These are phyloP conservation scores for Tricholaema leucomelas DNA, from an alignment of 2,113 vertebrate species.

Conservation along the genomic window DNA sequence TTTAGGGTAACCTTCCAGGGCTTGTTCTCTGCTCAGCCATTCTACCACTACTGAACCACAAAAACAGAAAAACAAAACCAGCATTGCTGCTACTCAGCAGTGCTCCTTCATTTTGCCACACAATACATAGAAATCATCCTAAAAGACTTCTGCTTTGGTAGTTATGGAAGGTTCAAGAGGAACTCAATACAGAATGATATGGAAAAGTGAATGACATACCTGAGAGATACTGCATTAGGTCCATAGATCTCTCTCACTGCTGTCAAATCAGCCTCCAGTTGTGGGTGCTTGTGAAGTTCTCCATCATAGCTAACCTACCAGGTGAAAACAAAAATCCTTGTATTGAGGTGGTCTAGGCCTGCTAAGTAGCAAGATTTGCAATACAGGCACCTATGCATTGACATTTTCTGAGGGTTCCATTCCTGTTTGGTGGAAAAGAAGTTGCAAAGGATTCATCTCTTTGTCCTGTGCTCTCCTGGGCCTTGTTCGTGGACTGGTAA, in stretches of 20 bases:
- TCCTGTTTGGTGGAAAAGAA: background rate
- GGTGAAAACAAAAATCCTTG: background rate
- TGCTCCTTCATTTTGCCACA: background rate
- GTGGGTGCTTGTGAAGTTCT: slow-evolving; percentile 89
- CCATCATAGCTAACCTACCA: slow-evolving; percentile 87
- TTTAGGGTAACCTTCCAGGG: background rate
- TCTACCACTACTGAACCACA: background rate
- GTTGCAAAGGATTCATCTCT: background rate
- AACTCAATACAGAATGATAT: background rate
- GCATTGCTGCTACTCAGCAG: background rate
- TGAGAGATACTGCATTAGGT: slow-evolving; percentile 90
- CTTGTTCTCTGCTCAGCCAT: background rate
- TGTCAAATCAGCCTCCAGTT: slow-evolving; percentile 86
- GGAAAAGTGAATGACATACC: slow-evolving; percentile 59
- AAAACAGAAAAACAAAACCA: background rate
- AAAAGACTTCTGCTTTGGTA: background rate
- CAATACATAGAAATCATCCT: background rate
- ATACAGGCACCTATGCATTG: background rate
- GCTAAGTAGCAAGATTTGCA: background rate
- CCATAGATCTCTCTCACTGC: slow-evolving; percentile 89
- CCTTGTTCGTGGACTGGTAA: background rate
- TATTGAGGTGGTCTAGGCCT: background rate
- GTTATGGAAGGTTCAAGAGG: background rate
- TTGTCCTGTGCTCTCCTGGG: background rate
- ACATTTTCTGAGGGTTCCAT: background rate